Base-by-base conservation (phyloP, 1,140 invertebrate genomes). In the Anoplolepis gracilipes region DNA sequence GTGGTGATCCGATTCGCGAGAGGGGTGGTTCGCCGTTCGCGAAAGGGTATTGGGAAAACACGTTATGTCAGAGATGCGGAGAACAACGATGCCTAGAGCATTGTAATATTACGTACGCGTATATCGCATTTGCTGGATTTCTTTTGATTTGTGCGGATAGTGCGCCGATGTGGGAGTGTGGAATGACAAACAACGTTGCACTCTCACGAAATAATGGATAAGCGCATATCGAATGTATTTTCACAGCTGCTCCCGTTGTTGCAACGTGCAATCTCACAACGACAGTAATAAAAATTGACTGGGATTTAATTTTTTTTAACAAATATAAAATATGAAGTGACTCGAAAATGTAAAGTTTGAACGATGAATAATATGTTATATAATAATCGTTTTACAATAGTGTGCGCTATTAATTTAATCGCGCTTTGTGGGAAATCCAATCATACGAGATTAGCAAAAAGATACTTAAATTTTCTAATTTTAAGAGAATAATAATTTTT, bases 11-110 rank as follows among this genome's bases (percentile, higher is more conserved):
- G 53, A 25, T 0, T 8, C 25, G 36, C 46, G 46, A 0, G 16
- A 25, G 70, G 86, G 67, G 64, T 84, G 84, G 85, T 86, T 84
- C 36, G 59, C 79, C 84, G 84, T 84, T 84, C 65, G 84, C 86
- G 87, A 90, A 91, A 92, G 93, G 92, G 92, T 90, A 91, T 89
- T 49, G 86, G 86, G 92, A 92, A 92, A 93, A 93, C 91, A 94
- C 91, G 90, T 93, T 92, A 49, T 19, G 85, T 87, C 53, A 85
- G 70, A 87, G 53, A n/a, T 2, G 36, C 73, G n/a, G 49, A 79
- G 64, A 57, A 65, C n/a, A 19, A 5, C 30, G 16, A 72, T 61
- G 69, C 10, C 16, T n/a, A 8, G 13, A 11, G 46, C 61, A 75
- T 59, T 46, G 61, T 70, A 79, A 81, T 78, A 84, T 84, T 89